Conservation (phyloP, 2,797 vertebrate species). For the Hydrophis major region DNA sequence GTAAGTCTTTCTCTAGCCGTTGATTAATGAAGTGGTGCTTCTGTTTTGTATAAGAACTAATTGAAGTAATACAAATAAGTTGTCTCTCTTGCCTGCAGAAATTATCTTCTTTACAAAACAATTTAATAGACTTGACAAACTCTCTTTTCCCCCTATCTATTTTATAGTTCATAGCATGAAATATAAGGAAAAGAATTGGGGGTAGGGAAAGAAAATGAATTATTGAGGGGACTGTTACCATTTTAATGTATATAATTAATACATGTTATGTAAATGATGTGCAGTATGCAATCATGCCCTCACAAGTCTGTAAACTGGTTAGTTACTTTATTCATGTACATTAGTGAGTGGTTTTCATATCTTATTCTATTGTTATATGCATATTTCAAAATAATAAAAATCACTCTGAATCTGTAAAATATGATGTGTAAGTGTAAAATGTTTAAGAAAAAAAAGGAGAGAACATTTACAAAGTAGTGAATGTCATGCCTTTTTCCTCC, state of each 20-base stretch:
- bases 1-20: constrained; percentile 72
- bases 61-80: constrained; percentile 80
- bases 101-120: constrained; percentile 71
- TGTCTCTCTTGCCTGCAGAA: constrained; percentile 72
- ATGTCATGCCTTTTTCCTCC: background rate
- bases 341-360: background rate
- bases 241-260: background rate
- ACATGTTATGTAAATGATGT: background rate
- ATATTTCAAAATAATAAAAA: background rate
- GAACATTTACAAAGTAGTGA: background rate
- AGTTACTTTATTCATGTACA: background rate
- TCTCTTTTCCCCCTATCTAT: constrained; percentile 39
- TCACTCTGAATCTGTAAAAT: background rate
- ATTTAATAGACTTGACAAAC: constrained; percentile 63
- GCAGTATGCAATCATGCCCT: background rate
- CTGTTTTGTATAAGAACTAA: constrained; percentile 78
- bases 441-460: background rate
- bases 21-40: constrained; percentile 81
- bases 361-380: background rate
- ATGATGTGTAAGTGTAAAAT: background rate
- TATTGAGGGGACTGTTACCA: background rate
- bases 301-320: background rate
- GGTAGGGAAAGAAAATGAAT: background rate
- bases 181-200: background rate
- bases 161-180: constrained; percentile 6